phyloP scores from a whole-genome alignment of 2,113 vertebrate genomes.

The Petromus typicus region DNA sequence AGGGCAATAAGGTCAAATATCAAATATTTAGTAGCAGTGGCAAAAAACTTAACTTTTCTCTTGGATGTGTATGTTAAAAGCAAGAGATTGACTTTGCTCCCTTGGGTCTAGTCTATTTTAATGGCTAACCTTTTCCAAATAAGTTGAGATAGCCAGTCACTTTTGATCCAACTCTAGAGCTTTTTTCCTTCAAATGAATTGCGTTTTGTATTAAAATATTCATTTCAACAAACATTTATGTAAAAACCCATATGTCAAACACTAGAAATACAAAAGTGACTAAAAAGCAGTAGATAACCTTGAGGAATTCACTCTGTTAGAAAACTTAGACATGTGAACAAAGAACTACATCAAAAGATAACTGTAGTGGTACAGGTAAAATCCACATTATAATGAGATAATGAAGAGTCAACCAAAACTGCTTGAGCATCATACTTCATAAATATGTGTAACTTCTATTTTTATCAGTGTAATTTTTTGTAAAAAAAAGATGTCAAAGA shows the following conservation, averaged over 20 bases:
- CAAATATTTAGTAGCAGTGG: constrained; percentile 28
- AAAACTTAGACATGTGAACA: background rate
- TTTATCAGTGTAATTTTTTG: background rate
- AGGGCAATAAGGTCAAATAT: background rate
- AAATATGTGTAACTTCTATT: background rate
- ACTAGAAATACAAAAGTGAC: constrained; percentile 13
- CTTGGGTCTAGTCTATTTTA: background rate
- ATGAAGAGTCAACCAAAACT: background rate
- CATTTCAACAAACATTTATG: constrained; percentile 11
- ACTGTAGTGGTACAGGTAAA: background rate
- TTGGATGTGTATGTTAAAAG: constrained; percentile 24
- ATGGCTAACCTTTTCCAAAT: constrained; percentile 29
- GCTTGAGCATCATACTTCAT: background rate
- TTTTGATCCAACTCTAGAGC: background rate
- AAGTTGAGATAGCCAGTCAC: background rate
- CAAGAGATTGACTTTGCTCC: background rate
- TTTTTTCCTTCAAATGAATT: constrained; percentile 38
- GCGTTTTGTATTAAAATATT: constrained; percentile 19
- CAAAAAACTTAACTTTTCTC: constrained; percentile 43
- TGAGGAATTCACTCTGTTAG: constrained; percentile 5
- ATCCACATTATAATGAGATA: background rate
- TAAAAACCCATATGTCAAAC: background rate
- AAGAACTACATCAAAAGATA: constrained; percentile 36
- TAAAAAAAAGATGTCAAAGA: background rate
- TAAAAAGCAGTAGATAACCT: constrained; percentile 12